These are phyloP conservation scores for Plusia festucae DNA, from an alignment of 2,888 invertebrate species.

Conservation along the genomic window DNA sequence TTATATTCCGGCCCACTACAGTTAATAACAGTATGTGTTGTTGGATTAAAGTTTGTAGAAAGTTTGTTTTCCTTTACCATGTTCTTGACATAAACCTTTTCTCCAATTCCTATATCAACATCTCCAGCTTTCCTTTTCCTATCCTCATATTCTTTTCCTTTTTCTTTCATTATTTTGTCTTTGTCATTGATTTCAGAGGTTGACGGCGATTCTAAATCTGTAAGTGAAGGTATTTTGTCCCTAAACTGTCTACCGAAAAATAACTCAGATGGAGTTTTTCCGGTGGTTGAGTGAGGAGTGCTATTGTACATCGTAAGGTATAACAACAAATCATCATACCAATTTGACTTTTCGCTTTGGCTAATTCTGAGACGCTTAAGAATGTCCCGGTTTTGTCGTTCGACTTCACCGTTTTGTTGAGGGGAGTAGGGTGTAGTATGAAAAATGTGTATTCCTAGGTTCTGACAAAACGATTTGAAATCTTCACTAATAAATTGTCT, in stretches of 20 bases:
- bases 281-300: slow-evolving; percentile 61
- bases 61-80: background rate
- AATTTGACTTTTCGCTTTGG: slow-evolving; percentile 27
- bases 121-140: slow-evolving; percentile 2
- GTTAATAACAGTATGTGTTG: background rate
- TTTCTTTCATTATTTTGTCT: slow-evolving; percentile 4
- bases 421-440: slow-evolving; percentile 56
- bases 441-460: slow-evolving; percentile 39
- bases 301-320: slow-evolving; percentile 54
- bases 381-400: slow-evolving; percentile 53
- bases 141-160: background rate
- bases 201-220: background rate
- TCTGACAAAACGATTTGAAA: slow-evolving; percentile 45
- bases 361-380: slow-evolving; percentile 48
- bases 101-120: background rate
- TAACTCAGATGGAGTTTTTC: slow-evolving; percentile 44
- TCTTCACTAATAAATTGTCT: slow-evolving; percentile 14
- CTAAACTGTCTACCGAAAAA: background rate
- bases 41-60: background rate
- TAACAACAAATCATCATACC: slow-evolving; percentile 36
- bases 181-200: background rate
- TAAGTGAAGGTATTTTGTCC: slow-evolving; percentile 67
- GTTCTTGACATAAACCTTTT: background rate
- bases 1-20: background rate
- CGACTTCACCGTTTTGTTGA: slow-evolving; percentile 57